These are phyloP conservation scores for Sinotaia quadrata DNA, from an alignment of 2,888 invertebrate genomes.

Conservation along the genomic window DNA sequence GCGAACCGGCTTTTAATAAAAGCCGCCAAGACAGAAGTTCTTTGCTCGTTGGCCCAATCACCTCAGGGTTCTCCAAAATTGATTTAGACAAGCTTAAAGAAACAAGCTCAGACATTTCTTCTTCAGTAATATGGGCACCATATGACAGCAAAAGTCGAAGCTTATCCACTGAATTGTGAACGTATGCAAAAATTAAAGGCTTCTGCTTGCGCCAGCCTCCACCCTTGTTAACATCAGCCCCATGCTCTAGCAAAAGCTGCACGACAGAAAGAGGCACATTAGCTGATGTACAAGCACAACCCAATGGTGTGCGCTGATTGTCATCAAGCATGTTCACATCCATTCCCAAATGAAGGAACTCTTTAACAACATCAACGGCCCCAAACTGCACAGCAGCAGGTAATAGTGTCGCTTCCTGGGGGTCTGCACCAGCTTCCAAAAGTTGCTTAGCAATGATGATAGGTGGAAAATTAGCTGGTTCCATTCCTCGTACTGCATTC, in stretches of 20 bases:
- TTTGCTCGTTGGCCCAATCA: conserved; percentile 56
- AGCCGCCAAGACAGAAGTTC: conserved; percentile 61
- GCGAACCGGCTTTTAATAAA: conserved; percentile 58
- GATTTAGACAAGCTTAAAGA: conserved; percentile 62
- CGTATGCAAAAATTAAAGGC: conserved; percentile 64
- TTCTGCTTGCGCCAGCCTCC: conserved; percentile 64
- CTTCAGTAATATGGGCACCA: conserved; percentile 60
- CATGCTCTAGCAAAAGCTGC: conserved; percentile 54
- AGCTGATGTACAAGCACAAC: conserved; percentile 57
- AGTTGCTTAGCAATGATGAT: conserved; percentile 58
- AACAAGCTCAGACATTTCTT: conserved; percentile 64
- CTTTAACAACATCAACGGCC: conserved; percentile 51
- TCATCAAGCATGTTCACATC: conserved; percentile 65
- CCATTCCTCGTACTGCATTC: conserved; percentile 1
- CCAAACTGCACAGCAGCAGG: conserved; percentile 62
- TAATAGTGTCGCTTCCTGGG: conserved; percentile 58
- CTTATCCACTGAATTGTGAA: conserved; percentile 65
- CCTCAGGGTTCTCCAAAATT: conserved; percentile 65
- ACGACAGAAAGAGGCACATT: conserved; percentile 54
- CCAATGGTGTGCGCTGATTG: conserved; percentile 61
- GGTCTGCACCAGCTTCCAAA: conserved; percentile 55
- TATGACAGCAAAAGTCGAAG: conserved; percentile 60
- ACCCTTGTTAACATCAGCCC: conserved; percentile 63
- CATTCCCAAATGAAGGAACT: conserved; percentile 61
- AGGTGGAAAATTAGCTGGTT: conserved; percentile 50